These are phyloP conservation scores for Plotosus lineatus DNA, from an alignment of 2,113 vertebrate species.

Conservation along the genomic window DNA sequence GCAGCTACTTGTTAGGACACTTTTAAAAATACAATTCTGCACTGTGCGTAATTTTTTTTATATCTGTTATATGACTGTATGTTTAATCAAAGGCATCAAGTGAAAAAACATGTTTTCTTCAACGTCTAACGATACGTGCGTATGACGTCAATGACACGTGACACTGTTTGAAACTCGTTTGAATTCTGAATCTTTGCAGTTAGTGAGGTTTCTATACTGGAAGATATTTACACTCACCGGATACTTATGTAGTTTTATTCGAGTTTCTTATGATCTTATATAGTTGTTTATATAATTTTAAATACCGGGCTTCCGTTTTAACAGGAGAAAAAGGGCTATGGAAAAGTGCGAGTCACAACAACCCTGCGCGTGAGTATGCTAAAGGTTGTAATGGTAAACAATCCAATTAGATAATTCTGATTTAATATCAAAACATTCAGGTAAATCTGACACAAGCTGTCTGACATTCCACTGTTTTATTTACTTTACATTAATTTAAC, in stretches of 20 bases:
- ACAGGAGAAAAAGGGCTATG: background rate
- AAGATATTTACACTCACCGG: background rate
- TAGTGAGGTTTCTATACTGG: background rate
- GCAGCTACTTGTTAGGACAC: too few species aligned
- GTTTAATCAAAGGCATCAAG: too few species aligned
- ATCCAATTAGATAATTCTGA: background rate
- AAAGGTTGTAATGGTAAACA: background rate
- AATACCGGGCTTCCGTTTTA: background rate
- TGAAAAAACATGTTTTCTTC: too few species aligned
- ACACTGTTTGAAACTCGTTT: background rate
- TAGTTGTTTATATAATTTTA: background rate
- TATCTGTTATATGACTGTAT: too few species aligned
- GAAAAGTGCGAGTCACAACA: background rate
- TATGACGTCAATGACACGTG: conserved; percentile 6
- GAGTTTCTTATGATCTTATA: background rate
- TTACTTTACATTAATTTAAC: background rate
- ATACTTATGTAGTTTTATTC: background rate
- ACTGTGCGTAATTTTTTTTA: too few species aligned
- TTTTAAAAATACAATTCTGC: background rate
- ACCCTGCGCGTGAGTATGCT: background rate
- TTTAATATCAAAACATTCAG: background rate
- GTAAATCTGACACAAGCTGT: background rate
- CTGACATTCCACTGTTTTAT: background rate
- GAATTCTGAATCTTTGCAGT: background rate
- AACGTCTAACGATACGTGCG: too few species aligned